Conservation (phyloP, 2,888 invertebrate species). For the Rhingia campestris region DNA sequence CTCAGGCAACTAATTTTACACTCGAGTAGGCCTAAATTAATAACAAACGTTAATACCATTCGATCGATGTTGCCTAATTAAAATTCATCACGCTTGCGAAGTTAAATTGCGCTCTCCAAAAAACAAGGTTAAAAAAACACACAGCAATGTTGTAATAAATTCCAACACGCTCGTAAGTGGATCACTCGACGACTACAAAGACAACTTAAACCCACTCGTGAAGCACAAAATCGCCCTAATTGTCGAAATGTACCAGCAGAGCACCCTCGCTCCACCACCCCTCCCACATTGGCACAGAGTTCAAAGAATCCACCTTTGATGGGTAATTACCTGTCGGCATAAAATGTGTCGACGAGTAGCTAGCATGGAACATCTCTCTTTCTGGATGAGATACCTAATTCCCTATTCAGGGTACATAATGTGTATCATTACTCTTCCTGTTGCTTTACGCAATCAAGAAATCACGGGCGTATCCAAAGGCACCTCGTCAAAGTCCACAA, state of each 20-base stretch:
- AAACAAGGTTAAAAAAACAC: neutral
- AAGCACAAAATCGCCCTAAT: constrained; percentile 23
- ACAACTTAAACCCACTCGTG: constrained; percentile 15
- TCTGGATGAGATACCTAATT: neutral
- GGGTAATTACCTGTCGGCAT: constrained; percentile 20
- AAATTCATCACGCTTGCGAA: no score
- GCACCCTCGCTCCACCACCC: no score
- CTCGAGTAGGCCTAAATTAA: no score
- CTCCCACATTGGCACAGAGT: neutral
- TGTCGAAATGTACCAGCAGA: constrained; percentile 17
- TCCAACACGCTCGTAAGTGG: neutral
- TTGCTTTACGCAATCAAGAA: constrained; percentile 19
- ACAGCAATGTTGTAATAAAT: neutral
- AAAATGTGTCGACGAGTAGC: neutral
- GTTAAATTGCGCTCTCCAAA: no score
- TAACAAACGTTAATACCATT: no score
- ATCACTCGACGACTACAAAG: neutral
- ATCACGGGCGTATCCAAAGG: neutral
- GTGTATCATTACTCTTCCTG: constrained; percentile 14
- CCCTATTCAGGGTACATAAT: constrained; percentile 5
- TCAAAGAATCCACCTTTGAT: neutral
- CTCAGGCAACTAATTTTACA: no score
- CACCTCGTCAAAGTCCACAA: neutral
- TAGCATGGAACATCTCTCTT: neutral
- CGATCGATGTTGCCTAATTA: no score